These are phyloP conservation scores for Trachythela sp. DNA, from an alignment of 64 coral and sea anemone species.

Conservation along the genomic window DNA sequence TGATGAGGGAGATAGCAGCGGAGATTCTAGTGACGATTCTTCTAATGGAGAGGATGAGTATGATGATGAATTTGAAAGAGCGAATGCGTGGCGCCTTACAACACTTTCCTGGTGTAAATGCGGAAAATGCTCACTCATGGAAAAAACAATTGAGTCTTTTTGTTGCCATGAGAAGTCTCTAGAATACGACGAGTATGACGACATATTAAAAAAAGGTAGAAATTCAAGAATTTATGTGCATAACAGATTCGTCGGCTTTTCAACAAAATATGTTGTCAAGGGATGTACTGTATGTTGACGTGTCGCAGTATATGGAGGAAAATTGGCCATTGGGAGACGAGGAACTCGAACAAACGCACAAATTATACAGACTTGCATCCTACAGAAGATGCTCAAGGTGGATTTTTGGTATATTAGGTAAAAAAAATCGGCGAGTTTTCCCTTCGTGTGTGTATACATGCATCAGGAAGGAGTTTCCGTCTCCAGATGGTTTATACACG, in stretches of 20 bases:
- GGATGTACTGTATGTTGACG: neutral
- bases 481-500: neutral
- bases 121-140: too few relatives aligned
- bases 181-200: too few relatives aligned
- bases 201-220: neutral
- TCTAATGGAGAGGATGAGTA: too few relatives aligned
- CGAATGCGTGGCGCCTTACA: too few relatives aligned
- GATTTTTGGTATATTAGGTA: neutral
- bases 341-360: too few relatives aligned
- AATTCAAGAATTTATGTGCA: neutral
- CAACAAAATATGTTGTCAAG: neutral
- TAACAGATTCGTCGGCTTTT: neutral
- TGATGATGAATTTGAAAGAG: too few relatives aligned
- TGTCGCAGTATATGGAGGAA: neutral
- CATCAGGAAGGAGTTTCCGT: neutral
- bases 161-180: too few relatives aligned
- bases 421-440: neutral
- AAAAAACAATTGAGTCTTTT: too few relatives aligned
- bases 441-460: neutral
- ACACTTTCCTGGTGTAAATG: too few relatives aligned
- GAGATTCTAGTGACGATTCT: too few relatives aligned
- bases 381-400: neutral
- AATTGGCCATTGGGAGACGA: neutral
- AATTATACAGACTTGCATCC: too few relatives aligned
- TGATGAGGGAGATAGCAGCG: too few relatives aligned